Base-by-base conservation (phyloP, 2,888 invertebrate species). In the Choreutis nemorana region DNA sequence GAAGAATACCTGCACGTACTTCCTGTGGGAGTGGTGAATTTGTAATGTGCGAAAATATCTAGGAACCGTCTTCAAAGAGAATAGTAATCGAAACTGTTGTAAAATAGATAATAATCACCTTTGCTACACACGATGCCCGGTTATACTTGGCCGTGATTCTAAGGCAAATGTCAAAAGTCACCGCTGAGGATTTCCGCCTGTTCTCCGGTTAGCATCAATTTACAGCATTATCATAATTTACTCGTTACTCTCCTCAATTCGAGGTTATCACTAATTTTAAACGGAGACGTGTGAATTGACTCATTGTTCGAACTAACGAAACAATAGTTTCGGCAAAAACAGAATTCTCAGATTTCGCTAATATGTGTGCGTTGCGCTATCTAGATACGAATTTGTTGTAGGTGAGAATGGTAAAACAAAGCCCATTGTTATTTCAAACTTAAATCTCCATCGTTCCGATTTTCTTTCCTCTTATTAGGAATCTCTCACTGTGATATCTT, bases 1-100 rank as follows among this genome's bases (percentile, higher is more conserved):
- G 55, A 70, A n/a, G n/a, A n/a, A 77, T 75, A 55, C 62, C 57
- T 54, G 56, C 75, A 72, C 72, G 73, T 55, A 55, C 70, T 66
- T 73, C 72, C 73, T 71, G 71, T 52, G 45, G 49, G 46, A 52
- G 47, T 49, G 52, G 48, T 50, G 50, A 53, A 55, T n/a, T 46
- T 49, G 50, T 14, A 18, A 28, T 30, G 33, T 35, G 54, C 55
- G 46, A 64, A 65, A 34, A 31, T 20, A 27, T 6, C 18, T 5
- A 18, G 23, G 10, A 22, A 14, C 23, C 11, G 5, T 10, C 4
- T n/a, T 20, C 24, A n/a, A 6, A 23, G 7, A 20, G n/a, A 20
- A 8, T 8, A n/a, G 20, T 20, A n/a, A 8, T 8, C 7, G n/a
- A 20, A 20, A 21, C 10, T 21, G 21, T 9, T 21, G n/a, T 8